Percentiles rank a stretch among this genome's conserved stretches.
phyloP scores from a whole-genome alignment of 2,888 invertebrate species.

The Agonopterix heracliana region DNA sequence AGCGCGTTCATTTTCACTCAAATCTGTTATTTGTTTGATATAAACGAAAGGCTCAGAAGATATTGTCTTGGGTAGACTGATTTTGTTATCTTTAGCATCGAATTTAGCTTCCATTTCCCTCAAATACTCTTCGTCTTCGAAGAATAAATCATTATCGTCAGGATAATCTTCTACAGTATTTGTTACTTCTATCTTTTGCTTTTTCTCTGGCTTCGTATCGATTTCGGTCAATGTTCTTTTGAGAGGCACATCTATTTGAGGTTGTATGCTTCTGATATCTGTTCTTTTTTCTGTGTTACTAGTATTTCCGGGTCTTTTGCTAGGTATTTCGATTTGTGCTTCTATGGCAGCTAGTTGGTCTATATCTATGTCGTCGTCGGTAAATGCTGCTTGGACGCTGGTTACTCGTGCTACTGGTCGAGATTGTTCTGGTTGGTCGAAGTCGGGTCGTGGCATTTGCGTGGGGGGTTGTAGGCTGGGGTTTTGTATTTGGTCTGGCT shows the following conservation, averaged over 20 bases:
- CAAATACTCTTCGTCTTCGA: constrained; percentile 56
- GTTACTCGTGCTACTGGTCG: constrained; percentile 36
- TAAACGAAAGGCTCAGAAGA: constrained; percentile 56
- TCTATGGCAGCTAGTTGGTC: constrained; percentile 55
- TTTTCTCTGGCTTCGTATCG: constrained; percentile 42
- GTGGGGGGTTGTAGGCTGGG: constrained; percentile 31
- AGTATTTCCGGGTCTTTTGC: background rate
- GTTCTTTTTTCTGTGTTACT: too few relatives aligned
- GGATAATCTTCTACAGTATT: constrained; percentile 43
- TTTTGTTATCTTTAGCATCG: constrained; percentile 23
- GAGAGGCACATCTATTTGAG: background rate
- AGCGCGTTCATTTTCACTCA: constrained; percentile 35
- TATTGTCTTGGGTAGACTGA: constrained; percentile 24
- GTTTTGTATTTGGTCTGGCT: constrained; percentile 28
- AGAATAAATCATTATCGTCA: constrained; percentile 42
- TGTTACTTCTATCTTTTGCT: constrained; percentile 30
- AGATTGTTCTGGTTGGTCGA: constrained; percentile 11
- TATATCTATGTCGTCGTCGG: constrained; percentile 54
- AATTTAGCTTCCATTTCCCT: constrained; percentile 48
- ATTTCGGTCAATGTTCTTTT: constrained; percentile 33
- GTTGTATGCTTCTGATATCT: too few relatives aligned
- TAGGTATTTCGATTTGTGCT: constrained; percentile 28
- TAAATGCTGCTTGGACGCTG: constrained; percentile 35
- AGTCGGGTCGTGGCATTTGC: constrained; percentile 28
- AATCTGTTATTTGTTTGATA: constrained; percentile 59